Conservation (phyloP, 2,113 vertebrate species). For the Dasyprocta punctata region DNA sequence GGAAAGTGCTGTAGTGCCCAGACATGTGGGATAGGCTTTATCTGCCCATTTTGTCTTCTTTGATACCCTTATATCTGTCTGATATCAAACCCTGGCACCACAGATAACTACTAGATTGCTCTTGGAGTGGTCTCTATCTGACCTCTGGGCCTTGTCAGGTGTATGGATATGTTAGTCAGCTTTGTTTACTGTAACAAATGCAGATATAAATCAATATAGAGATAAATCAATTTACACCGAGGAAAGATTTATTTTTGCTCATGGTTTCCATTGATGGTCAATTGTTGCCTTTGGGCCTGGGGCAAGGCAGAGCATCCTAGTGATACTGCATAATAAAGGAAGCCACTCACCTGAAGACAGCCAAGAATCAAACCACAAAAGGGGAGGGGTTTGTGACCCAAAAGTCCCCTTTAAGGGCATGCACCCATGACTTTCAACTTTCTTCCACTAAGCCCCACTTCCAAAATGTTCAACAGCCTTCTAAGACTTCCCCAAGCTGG, state of each 20-base stretch:
- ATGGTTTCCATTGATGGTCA: not conserved
- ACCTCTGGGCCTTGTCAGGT: not conserved
- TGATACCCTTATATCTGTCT: not conserved
- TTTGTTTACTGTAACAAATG: not conserved
- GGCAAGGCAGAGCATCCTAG: too few species aligned
- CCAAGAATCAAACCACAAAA: too few species aligned
- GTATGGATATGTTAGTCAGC: not conserved
- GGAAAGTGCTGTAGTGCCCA: not conserved
- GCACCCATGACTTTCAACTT: not conserved
- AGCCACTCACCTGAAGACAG: not conserved
- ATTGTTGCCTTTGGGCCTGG: not conserved
- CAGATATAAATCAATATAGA: not conserved
- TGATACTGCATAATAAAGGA: not conserved
- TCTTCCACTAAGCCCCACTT: not conserved
- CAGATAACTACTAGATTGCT: not conserved
- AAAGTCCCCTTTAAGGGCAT: not conserved
- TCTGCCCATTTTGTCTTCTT: not conserved
- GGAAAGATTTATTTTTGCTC: not conserved
- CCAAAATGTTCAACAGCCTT: not conserved
- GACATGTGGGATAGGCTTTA: not conserved
- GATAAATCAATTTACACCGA: not conserved
- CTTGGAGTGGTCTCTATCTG: not conserved
- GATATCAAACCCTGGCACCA: not conserved
- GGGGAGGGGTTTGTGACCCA: too few species aligned
- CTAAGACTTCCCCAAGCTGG: not conserved